A percentile compares a stretch with the other conserved stretches of the same genome.
Conservation (phyloP, 2,113 vertebrate genomes). For the Corythornis vintsioides region DNA sequence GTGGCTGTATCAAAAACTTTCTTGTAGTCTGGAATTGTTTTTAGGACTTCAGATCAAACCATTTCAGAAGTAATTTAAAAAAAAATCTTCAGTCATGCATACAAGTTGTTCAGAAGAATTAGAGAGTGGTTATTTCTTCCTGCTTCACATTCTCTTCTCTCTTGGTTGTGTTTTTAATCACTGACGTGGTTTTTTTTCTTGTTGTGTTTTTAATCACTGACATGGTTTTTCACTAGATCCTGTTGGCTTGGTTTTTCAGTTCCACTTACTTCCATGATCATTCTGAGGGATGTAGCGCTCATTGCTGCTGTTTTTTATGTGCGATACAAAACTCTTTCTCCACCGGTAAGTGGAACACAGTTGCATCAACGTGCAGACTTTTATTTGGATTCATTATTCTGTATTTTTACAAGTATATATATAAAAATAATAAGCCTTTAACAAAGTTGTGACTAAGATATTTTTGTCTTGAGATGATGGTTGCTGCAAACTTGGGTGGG, state of each 20-base stretch:
- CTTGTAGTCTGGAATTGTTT: not conserved
- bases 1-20: not conserved
- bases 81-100: not conserved
- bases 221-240: not conserved
- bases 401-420: not conserved
- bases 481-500: not conserved
- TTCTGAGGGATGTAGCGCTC: constrained; percentile 89
- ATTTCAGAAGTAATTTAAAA: not conserved
- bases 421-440: not conserved
- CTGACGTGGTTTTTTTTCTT: not conserved
- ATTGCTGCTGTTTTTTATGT: constrained; percentile 97
- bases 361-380: accelerated
- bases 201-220: accelerated
- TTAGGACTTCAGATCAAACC: not conserved
- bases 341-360: constrained; percentile 85
- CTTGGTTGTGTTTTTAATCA: not conserved
- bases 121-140: not conserved
- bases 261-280: constrained; percentile 89
- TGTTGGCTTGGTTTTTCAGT: constrained; percentile 77
- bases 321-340: constrained; percentile 94
- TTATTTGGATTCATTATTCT: not conserved
- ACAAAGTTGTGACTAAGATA: not conserved
- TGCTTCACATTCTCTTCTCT: not conserved
- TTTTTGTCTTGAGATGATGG: not conserved
- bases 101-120: not conserved